Conservation (phyloP, 1,140 invertebrate species). For the Ptiloglossa arizonensis region DNA sequence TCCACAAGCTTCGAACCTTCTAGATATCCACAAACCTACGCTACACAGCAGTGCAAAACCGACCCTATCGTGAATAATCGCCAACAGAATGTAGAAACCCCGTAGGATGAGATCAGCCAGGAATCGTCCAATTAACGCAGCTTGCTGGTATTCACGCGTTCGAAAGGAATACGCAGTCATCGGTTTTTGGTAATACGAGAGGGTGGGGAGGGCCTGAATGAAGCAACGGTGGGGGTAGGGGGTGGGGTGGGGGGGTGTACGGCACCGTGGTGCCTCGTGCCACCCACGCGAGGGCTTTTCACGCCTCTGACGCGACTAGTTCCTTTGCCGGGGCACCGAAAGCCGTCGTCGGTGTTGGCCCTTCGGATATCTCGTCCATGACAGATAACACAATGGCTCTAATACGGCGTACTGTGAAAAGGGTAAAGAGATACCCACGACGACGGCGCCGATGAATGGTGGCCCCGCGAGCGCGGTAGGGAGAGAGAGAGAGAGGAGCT, state of each 20-base stretch:
- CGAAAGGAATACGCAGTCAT: neutral
- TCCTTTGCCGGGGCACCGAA: conserved; percentile 66
- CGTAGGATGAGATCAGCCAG: too few relatives aligned
- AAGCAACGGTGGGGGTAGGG: too few relatives aligned
- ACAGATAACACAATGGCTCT: conserved; percentile 77
- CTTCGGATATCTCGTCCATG: conserved; percentile 73
- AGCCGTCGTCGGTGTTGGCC: conserved; percentile 67
- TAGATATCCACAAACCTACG: too few relatives aligned
- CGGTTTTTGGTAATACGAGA: too few relatives aligned
- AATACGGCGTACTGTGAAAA: conserved; percentile 73
- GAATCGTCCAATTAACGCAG: neutral
- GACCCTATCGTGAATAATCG: too few relatives aligned
- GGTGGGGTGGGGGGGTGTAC: too few relatives aligned
- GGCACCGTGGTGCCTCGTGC: conserved; percentile 67
- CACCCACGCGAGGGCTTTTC: conserved; percentile 73
- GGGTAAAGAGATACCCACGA: conserved; percentile 70
- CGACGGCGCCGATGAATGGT: conserved; percentile 68
- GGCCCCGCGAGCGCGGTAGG: conserved; percentile 19
- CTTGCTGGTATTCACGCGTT: neutral
- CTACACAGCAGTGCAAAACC: too few relatives aligned
- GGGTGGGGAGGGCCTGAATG: conserved; percentile 7
- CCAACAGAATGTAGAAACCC: too few relatives aligned
- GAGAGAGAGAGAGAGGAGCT: conserved; percentile 9
- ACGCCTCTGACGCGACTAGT: conserved; percentile 73
- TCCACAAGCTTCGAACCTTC: too few relatives aligned